Evolutionary conservation across 2,113 vertebrate species (phyloP).

Genomic region (Elephantulus edwardii): DNA sequence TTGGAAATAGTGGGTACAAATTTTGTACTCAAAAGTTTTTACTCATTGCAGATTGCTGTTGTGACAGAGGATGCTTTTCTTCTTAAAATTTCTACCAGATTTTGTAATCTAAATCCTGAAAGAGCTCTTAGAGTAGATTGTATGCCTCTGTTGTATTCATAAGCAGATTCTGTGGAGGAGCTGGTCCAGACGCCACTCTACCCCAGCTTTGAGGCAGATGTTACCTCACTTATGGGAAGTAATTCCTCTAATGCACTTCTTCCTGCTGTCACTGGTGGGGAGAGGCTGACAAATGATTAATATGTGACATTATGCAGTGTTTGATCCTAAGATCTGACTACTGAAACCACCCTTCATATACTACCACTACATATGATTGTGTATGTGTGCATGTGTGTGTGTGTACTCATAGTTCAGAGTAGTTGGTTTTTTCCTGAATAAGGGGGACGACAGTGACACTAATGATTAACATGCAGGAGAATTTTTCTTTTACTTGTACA

Average conservation of each 20-base stretch:
- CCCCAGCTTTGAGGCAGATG: slow-evolving; percentile 72
- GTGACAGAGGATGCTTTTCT: background rate
- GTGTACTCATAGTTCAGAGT: background rate
- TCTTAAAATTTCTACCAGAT: slow-evolving; percentile 38
- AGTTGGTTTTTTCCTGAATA: slow-evolving; percentile 24
- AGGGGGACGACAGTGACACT: background rate
- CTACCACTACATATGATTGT: background rate
- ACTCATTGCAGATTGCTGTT: background rate
- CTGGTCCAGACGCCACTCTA: background rate
- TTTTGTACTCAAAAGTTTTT: slow-evolving; percentile 27
- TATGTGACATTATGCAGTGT: slow-evolving; percentile 56
- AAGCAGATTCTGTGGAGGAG: slow-evolving; percentile 1
- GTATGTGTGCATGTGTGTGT: background rate
- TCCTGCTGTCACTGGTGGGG: slow-evolving; percentile 57
- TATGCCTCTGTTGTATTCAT: slow-evolving; percentile 9
- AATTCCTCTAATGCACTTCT: slow-evolving; percentile 58
- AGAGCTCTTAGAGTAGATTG: background rate
- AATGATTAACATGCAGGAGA: slow-evolving; percentile 7
- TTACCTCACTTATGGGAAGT: slow-evolving; percentile 60
- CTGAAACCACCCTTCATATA: slow-evolving; percentile 32
- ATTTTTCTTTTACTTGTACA: slow-evolving; percentile 35
- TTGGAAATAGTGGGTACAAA: slow-evolving; percentile 15
- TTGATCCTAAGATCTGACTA: slow-evolving; percentile 44
- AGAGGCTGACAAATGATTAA: slow-evolving; percentile 47
- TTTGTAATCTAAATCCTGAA: slow-evolving; percentile 29